Conservation (phyloP, 2,888 invertebrate genomes). For the Atethmia centrago region DNA sequence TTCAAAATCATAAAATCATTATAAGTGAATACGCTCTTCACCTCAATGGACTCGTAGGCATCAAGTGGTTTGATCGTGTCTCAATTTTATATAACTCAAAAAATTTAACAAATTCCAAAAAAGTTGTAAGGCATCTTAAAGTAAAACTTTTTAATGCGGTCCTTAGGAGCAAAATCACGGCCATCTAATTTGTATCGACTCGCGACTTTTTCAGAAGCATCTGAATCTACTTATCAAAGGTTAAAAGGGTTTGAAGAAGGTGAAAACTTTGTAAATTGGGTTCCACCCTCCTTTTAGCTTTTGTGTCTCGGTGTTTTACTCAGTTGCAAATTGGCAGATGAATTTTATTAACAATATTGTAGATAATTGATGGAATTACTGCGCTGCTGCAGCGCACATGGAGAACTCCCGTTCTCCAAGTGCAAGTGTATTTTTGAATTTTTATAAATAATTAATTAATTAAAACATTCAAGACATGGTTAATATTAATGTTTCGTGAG, state of each 20-base stretch:
- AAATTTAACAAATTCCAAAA: conserved; percentile 38
- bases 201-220: conserved; percentile 60
- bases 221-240: conserved; percentile 66
- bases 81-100: conserved; percentile 41
- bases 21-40: conserved; percentile 1
- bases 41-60: conserved; percentile 3
- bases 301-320: conserved; percentile 71
- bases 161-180: conserved; percentile 35
- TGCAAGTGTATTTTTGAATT: not conserved
- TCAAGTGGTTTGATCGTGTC: conserved; percentile 29
- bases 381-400: not conserved
- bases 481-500: not conserved
- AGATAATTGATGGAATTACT: conserved; percentile 43
- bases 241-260: conserved; percentile 69
- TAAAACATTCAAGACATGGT: not conserved
- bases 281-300: conserved; percentile 66
- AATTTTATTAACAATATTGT: conserved; percentile 45
- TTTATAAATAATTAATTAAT: not conserved
- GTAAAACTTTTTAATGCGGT: conserved; percentile 50
- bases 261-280: conserved; percentile 72
- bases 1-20: conserved; percentile 12
- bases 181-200: conserved; percentile 58
- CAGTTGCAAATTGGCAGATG: conserved; percentile 63
- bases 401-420: not conserved
- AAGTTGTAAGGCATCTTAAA: conserved; percentile 46